These are phyloP conservation scores for Petrolisthes cinctipes DNA, from an alignment of 2,888 invertebrate species.

Conservation along the genomic window DNA sequence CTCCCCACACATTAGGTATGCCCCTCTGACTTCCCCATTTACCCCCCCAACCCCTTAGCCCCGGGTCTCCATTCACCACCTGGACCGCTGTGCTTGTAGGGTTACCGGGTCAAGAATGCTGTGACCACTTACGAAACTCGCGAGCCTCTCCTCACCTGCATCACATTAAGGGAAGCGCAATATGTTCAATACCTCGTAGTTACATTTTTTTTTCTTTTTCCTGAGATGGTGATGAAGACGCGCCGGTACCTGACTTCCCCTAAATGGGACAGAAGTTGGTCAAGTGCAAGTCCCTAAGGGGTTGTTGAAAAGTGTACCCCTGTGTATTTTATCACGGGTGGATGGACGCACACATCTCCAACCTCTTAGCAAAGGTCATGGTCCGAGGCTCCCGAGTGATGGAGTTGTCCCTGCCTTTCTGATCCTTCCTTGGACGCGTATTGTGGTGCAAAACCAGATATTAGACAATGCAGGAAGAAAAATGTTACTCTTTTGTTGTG, in stretches of 20 bases:
- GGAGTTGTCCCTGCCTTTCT: conserved; percentile 40
- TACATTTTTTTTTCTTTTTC: conserved; percentile 28
- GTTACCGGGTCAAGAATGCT: conserved; percentile 53
- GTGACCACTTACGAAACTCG: conserved; percentile 44
- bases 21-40: background rate
- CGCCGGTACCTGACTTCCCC: conserved; percentile 1
- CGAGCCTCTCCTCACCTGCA: conserved; percentile 36
- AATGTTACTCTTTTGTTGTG: conserved; percentile 16
- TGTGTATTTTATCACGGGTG: background rate
- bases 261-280: background rate
- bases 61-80: conserved; percentile 37
- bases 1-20: too few relatives aligned
- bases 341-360: background rate
- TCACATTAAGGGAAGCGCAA: conserved; percentile 41
- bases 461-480: conserved; percentile 34
- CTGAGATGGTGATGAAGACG: conserved; percentile 35
- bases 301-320: background rate
- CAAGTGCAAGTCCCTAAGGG: background rate
- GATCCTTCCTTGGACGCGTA: conserved; percentile 54
- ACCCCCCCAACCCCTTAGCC: background rate
- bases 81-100: conserved; percentile 58
- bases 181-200: conserved; percentile 49
- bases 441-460: conserved; percentile 56
- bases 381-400: conserved; percentile 42
- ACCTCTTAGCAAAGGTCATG: background rate